Percentiles rank a stretch among this genome's conserved stretches.
phyloP scores from a whole-genome alignment of 1,140 invertebrate genomes.

The Colletes gigas region DNA sequence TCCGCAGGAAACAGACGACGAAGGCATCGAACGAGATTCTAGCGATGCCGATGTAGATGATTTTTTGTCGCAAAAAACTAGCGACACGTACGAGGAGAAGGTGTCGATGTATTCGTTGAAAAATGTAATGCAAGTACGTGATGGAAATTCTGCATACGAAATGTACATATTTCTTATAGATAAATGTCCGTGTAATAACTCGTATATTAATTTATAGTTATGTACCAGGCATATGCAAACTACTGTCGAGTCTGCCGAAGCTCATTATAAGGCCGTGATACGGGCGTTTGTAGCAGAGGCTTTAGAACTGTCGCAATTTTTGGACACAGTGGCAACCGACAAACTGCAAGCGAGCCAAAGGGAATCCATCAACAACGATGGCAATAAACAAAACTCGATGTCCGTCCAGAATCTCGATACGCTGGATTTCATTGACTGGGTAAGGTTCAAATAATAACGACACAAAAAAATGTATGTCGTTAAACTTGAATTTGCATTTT shows the following conservation, averaged over 20 bases:
- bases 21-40: conserved; percentile 94
- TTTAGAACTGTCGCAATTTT: conserved; percentile 92
- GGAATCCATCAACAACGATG: conserved; percentile 37
- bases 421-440: conserved; percentile 93
- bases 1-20: conserved; percentile 90
- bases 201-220: conserved; percentile 77
- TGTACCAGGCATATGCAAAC: conserved; percentile 86
- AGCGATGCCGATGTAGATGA: conserved; percentile 86
- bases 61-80: conserved; percentile 55
- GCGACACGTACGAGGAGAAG: conserved; percentile 40
- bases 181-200: not conserved
- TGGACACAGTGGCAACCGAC: conserved; percentile 87
- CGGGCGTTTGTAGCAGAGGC: conserved; percentile 94
- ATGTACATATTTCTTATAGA: not conserved
- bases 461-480: conserved; percentile 14
- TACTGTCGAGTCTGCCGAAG: conserved; percentile 83
- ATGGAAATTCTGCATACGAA: no score
- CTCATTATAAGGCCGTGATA: conserved; percentile 95
- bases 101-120: conserved; percentile 46
- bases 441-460: conserved; percentile 79
- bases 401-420: conserved; percentile 87
- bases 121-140: conserved; percentile 60
- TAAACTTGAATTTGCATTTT: no score
- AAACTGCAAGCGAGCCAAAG: conserved; percentile 70
- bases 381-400: conserved; percentile 79